phyloP scores from a whole-genome alignment of 2,888 invertebrate species.

The Trissolcus japonicus region DNA sequence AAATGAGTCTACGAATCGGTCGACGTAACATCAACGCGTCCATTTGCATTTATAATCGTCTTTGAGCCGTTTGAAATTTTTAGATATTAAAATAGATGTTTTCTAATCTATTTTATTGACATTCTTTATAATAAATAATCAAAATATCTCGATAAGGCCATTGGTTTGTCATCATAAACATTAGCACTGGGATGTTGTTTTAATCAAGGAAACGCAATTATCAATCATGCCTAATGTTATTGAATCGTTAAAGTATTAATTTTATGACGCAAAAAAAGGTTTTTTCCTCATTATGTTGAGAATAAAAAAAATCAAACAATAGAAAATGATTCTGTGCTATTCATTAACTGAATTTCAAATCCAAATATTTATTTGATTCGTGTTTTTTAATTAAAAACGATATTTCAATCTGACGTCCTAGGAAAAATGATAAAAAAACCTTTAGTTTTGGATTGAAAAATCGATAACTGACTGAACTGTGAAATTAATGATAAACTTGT shows the following conservation, averaged over 20 bases:
- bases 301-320: no score
- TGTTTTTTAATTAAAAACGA: not conserved
- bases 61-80: conserved; percentile 17
- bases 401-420: not conserved
- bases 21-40: conserved; percentile 10
- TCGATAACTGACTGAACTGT: no score
- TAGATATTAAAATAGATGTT: conserved; percentile 12
- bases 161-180: conserved; percentile 13
- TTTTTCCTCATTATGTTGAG: no score
- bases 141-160: conserved; percentile 4
- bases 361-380: conserved; percentile 20
- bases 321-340: no score
- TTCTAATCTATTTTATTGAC: conserved; percentile 19
- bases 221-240: conserved; percentile 1
- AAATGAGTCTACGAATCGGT: conserved; percentile 17
- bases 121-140: conserved; percentile 24
- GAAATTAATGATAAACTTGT: no score
- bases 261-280: conserved; percentile 28
- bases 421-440: not conserved
- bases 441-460: not conserved
- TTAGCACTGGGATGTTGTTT: conserved; percentile 10
- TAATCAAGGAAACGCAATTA: conserved; percentile 32
- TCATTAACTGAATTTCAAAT: conserved; percentile 38
- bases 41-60: conserved; percentile 37
- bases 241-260: conserved; percentile 16